Evolutionary conservation across 2,113 vertebrate genomes (phyloP).

Genomic region (Phasianus colchicus): DNA sequence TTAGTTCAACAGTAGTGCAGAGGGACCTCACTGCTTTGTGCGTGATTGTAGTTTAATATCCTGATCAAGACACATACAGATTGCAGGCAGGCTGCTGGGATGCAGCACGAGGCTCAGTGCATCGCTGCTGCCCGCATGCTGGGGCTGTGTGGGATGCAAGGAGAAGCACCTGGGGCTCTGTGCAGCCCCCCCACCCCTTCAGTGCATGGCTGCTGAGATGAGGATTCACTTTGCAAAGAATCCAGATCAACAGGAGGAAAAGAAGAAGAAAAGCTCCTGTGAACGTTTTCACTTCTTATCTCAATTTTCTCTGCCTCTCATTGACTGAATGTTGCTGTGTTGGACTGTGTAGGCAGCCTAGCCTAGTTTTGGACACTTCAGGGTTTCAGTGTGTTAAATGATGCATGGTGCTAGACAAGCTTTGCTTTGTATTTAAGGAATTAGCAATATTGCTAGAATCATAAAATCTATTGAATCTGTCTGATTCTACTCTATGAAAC

Average conservation of each 20-base stretch:
- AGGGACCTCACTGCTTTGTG: slow-evolving; percentile 73
- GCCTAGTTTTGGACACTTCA: neutral
- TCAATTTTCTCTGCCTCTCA: neutral
- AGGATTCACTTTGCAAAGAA: neutral
- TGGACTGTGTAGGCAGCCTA: neutral
- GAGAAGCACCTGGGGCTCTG: neutral
- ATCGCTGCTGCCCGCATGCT: neutral
- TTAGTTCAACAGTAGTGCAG: slow-evolving; percentile 69
- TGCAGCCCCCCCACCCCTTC: neutral
- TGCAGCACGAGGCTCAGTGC: neutral
- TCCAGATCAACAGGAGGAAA: neutral
- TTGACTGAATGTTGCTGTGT: neutral
- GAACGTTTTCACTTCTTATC: neutral
- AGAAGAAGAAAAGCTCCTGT: neutral
- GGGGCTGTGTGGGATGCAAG: neutral
- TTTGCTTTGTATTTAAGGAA: neutral
- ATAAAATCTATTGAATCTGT: too few relatives aligned
- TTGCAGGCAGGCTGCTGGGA: slow-evolving; percentile 9
- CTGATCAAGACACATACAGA: slow-evolving; percentile 71
- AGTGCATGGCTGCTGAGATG: neutral
- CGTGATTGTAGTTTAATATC: slow-evolving; percentile 64
- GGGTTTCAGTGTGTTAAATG: neutral
- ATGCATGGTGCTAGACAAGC: neutral
- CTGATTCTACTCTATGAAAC: too few relatives aligned
- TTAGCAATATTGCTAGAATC: neutral